A percentile compares a stretch with the other conserved stretches of the same genome.
Conservation (phyloP, 2,888 invertebrate species). For the Eupithecia centaureata region DNA sequence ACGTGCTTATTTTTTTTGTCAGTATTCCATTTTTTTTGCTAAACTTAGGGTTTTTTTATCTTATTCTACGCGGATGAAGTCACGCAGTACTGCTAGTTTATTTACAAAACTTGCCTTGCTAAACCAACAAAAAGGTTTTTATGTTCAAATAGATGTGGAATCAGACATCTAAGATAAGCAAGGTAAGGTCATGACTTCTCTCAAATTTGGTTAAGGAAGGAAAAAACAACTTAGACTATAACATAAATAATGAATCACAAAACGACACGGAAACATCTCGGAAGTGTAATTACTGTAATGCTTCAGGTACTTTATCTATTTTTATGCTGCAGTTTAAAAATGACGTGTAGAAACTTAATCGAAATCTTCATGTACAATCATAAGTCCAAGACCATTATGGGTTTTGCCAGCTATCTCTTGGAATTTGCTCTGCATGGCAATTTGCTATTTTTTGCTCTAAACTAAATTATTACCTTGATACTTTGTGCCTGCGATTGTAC, state of each 20-base stretch:
- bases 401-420: constrained; percentile 43
- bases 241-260: constrained; percentile 37
- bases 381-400: constrained; percentile 32
- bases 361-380: neutral
- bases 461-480: constrained; percentile 33
- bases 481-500: neutral
- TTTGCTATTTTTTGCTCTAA: constrained; percentile 40
- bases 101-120: constrained; percentile 18
- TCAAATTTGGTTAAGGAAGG: constrained; percentile 40
- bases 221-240: constrained; percentile 35
- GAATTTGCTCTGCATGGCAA: constrained; percentile 37
- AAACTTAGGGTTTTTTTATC: neutral
- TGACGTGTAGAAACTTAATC: constrained; percentile 1
- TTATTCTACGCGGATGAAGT: no score
- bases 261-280: constrained; percentile 56
- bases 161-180: constrained; percentile 30
- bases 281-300: constrained; percentile 51
- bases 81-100: no score
- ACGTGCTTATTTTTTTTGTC: no score
- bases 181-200: constrained; percentile 39
- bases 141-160: constrained; percentile 15
- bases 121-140: constrained; percentile 24
- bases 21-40: no score
- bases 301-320: constrained; percentile 26
- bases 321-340: constrained; percentile 10